Evolutionary conservation across 2,113 vertebrate genomes (phyloP), one percentile per base, ranked within the genome.

Genomic region (Gasterosteus aculeatus): DNA sequence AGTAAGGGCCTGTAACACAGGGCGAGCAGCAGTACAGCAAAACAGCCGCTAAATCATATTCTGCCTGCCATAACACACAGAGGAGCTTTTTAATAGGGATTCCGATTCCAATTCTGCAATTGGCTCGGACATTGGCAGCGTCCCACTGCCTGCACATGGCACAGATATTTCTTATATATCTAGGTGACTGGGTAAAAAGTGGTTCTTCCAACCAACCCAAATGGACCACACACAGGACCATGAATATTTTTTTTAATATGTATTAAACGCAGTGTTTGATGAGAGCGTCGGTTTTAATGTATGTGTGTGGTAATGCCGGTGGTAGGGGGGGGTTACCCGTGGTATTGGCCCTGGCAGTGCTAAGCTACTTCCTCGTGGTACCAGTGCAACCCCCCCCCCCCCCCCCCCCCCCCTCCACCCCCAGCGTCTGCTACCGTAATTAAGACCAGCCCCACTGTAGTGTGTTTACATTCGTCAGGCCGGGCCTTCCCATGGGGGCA

Each of bases 381-480:
- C 83, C 78, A 85, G 81, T 85, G 74, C 69, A 63, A 72, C 79
- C 80, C 89, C 88, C 77, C 77, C 78, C 72, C 78, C 83, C 89
- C 88, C 77, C 76, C 78, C 72, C 79, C 81, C 90, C 88, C 70
- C 79, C 83, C n/a, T n/a, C n/a, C n/a, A n/a, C 90, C 88, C 78
- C 77, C 80, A 87, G 87, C 84, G 86, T 89, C 86, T 92, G 88
- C 86, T 89, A 83, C 74, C 82, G 69, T 93, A 93, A 93, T 92
- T 92, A 94, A 92, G 88, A 91, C 81, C 83, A 87, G 69, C 82
- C 72, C 76, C 77, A 66, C 77, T 87, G 78, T 71, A 85, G 79
- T 78, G 69, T 78, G 85, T 75, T 84, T 89, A 77, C 84, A 88
- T 89, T 91, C 86, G 84, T 90, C 90, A 89, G 82, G 71, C 81